phyloP scores from a whole-genome alignment of 2,797 vertebrate species.

The Euthynnus affinis region DNA sequence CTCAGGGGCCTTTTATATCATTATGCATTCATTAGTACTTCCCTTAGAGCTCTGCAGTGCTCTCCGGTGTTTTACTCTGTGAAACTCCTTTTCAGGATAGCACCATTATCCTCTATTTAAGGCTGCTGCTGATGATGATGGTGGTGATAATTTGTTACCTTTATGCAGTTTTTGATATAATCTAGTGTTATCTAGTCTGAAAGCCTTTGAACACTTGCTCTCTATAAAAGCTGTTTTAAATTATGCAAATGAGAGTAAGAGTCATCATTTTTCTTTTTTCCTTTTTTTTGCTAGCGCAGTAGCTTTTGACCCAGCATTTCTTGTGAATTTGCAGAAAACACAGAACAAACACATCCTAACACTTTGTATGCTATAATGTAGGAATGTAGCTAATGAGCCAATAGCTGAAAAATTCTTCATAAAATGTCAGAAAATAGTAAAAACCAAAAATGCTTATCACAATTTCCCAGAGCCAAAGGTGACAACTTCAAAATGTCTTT shows the following conservation, averaged over 20 bases:
- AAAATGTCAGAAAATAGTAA: no score
- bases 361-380: neutral
- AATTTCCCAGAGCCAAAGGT: neutral
- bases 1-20: conserved; percentile 51
- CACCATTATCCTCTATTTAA: conserved; percentile 34
- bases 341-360: neutral
- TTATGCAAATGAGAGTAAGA: conserved; percentile 44
- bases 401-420: no score
- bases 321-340: neutral
- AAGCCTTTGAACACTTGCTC: conserved; percentile 44
- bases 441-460: neutral
- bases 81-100: conserved; percentile 17
- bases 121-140: conserved; percentile 19
- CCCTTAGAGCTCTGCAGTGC: conserved; percentile 20
- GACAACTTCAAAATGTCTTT: neutral
- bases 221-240: conserved; percentile 46
- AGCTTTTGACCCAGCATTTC: neutral
- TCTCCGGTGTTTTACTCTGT: conserved; percentile 20
- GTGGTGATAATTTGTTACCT: conserved; percentile 29
- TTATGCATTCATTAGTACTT: conserved; percentile 60
- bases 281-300: neutral
- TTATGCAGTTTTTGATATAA: conserved; percentile 23
- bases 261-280: conserved; percentile 28
- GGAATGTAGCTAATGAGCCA: neutral
- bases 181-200: conserved; percentile 36